phyloP scores from a whole-genome alignment of 2,888 invertebrate species.

The Diabrotica balteata region DNA sequence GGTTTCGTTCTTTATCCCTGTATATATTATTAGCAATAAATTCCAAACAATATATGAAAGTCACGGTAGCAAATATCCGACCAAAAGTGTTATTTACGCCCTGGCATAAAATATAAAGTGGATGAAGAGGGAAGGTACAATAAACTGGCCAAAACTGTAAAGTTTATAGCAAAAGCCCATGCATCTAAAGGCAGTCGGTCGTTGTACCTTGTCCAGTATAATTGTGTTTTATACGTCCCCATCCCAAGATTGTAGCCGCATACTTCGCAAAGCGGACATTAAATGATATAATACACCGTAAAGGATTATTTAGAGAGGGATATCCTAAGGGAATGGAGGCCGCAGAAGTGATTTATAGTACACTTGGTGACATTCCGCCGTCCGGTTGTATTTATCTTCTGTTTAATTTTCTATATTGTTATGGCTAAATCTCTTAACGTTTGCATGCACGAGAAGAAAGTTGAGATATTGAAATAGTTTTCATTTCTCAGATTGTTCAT shows the following conservation, averaged over 20 bases:
- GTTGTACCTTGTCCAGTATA: constrained; percentile 28
- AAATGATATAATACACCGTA: constrained; percentile 41
- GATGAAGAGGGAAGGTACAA: too few species aligned
- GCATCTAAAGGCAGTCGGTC: too few species aligned
- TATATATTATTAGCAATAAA: too few species aligned
- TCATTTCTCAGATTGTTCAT: neutral
- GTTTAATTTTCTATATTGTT: constrained; percentile 44
- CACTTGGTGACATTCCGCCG: constrained; percentile 35
- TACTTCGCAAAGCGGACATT: constrained; percentile 20
- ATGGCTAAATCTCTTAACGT: constrained; percentile 24
- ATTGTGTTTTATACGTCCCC: constrained; percentile 37
- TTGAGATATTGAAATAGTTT: constrained; percentile 14
- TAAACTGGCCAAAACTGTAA: too few species aligned
- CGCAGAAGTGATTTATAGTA: constrained; percentile 35
- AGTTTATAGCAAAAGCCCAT: too few species aligned
- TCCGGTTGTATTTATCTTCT: constrained; percentile 42
- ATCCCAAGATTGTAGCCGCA: constrained; percentile 29
- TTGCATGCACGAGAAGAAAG: neutral
- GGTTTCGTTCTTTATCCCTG: too few species aligned
- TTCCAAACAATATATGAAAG: too few species aligned
- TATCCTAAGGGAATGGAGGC: constrained; percentile 30
- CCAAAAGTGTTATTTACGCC: too few species aligned
- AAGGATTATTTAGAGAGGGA: constrained; percentile 39
- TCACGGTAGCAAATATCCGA: too few species aligned
- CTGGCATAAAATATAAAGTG: too few species aligned